Percentiles rank a stretch among this genome's conserved stretches.
phyloP scores from a whole-genome alignment of 2,888 invertebrate species.

The Eugnorisma glareosa region DNA sequence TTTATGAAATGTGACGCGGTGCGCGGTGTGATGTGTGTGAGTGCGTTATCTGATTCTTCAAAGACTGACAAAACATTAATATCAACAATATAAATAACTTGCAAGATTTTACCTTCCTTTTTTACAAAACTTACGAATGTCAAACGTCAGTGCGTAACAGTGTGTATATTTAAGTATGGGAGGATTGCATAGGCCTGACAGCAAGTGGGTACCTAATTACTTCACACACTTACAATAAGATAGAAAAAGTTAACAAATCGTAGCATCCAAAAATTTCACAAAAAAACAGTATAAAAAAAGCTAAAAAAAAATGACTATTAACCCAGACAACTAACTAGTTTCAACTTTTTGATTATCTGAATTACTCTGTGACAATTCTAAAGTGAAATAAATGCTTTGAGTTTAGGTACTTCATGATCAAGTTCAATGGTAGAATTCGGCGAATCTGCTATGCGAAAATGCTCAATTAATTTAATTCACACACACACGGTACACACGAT shows the following conservation, averaged over 20 bases:
- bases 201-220: no score
- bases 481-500: no score
- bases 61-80: no score
- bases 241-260: not conserved
- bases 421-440: not conserved
- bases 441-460: not conserved
- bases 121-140: no score
- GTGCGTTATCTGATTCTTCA: no score
- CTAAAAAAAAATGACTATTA: not conserved
- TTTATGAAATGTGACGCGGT: no score
- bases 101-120: no score
- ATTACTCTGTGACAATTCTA: not conserved
- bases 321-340: not conserved
- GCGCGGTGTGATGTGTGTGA: no score
- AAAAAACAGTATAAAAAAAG: not conserved
- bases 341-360: not conserved
- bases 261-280: not conserved
- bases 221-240: not conserved
- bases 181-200: not conserved
- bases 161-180: not conserved
- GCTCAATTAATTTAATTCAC: not conserved
- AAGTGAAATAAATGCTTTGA: not conserved
- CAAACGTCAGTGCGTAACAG: not conserved
- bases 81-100: no score
- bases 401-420: not conserved